phyloP scores from a whole-genome alignment of 2,797 vertebrate genomes.

The Hyperoplus lanceolatus region DNA sequence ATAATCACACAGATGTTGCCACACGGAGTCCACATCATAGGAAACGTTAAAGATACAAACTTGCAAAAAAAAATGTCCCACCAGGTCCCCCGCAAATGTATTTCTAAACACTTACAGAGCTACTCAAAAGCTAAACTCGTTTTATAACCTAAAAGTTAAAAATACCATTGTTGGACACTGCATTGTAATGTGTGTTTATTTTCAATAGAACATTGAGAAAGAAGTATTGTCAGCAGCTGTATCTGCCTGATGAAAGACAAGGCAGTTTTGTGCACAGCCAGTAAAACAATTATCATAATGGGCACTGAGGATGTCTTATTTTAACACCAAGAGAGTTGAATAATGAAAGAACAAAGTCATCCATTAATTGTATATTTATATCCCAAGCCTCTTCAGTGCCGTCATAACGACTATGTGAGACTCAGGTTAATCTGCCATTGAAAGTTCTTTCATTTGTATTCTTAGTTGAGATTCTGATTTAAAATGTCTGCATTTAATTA shows the following conservation, averaged over 20 bases:
- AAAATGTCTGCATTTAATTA: slow-evolving; percentile 7
- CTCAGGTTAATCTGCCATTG: slow-evolving; percentile 7
- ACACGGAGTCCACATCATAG: no score
- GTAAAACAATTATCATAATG: slow-evolving; percentile 13
- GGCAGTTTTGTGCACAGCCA: neutral
- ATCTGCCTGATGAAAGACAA: neutral
- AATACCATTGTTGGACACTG: no score
- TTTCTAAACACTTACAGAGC: no score
- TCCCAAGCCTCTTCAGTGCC: slow-evolving; percentile 9
- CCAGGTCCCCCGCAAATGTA: no score
- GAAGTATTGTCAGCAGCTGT: neutral
- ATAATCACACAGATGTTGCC: no score
- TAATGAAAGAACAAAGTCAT: slow-evolving; percentile 35
- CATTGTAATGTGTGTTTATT: no score
- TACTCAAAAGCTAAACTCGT: no score
- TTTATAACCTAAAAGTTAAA: no score
- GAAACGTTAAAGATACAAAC: no score
- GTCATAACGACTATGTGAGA: neutral
- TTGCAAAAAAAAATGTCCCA: no score
- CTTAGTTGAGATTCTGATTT: neutral
- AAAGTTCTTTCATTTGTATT: neutral
- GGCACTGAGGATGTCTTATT: no score
- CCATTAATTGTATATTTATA: slow-evolving; percentile 30
- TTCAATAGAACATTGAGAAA: no score
- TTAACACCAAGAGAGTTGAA: neutral